Conservation (phyloP, 2,888 invertebrate genomes). For the Drosophila basisetae region DNA sequence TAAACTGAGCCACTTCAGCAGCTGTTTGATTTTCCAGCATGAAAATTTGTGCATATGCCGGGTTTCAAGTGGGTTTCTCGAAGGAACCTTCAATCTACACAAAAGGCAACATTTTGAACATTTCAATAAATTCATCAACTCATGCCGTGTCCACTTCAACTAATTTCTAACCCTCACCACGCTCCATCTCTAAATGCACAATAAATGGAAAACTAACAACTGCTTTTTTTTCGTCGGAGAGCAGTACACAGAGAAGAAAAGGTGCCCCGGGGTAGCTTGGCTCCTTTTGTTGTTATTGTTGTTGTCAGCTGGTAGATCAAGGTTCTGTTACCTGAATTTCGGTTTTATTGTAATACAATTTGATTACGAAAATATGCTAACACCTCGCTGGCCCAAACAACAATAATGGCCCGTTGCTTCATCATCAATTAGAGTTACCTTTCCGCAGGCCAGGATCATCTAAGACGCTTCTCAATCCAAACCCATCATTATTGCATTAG, state of each 20-base stretch:
- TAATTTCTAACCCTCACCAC: slow-evolving; percentile 54
- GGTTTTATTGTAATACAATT: slow-evolving; percentile 71
- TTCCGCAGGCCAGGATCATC: slow-evolving; percentile 74
- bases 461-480: slow-evolving; percentile 23
- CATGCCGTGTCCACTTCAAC: slow-evolving; percentile 70
- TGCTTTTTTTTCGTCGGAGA: slow-evolving; percentile 53
- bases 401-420: slow-evolving; percentile 59
- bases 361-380: slow-evolving; percentile 79
- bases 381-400: slow-evolving; percentile 65
- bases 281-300: slow-evolving; percentile 40
- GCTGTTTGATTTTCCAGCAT: slow-evolving; percentile 70
- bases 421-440: slow-evolving; percentile 80
- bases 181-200: slow-evolving; percentile 61
- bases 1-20: slow-evolving; percentile 51
- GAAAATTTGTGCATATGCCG: slow-evolving; percentile 67
- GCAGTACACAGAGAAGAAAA: slow-evolving; percentile 20
- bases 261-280: slow-evolving; percentile 31
- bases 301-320: slow-evolving; percentile 64
- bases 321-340: slow-evolving; percentile 55
- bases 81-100: slow-evolving; percentile 22
- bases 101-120: slow-evolving; percentile 50
- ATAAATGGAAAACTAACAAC: slow-evolving; percentile 78
- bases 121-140: slow-evolving; percentile 78
- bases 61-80: slow-evolving; percentile 34
- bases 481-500: slow-evolving; percentile 72